phyloP scores from a whole-genome alignment of 2,797 vertebrate species.

The Anisognathus igniventris region DNA sequence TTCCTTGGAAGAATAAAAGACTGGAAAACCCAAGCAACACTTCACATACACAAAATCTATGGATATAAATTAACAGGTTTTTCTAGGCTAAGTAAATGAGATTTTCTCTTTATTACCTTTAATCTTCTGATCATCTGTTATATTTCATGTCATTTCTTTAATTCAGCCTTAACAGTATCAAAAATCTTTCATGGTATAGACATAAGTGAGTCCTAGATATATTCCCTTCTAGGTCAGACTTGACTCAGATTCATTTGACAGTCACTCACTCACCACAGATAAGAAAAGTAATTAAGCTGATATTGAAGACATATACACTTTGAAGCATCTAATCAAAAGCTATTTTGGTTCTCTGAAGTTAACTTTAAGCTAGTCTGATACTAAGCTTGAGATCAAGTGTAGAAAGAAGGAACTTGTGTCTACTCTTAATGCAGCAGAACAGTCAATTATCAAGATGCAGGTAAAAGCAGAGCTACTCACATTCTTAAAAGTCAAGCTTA shows the following conservation, averaged over 20 bases:
- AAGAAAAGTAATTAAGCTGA: not conserved
- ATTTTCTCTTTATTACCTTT: not conserved
- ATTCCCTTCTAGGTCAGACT: not conserved
- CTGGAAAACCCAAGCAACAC: not conserved
- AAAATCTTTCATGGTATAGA: not conserved
- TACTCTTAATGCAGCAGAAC: not conserved
- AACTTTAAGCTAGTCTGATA: not conserved
- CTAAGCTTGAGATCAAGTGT: not conserved
- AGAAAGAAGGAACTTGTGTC: not conserved
- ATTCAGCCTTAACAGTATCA: not conserved
- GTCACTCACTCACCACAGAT: not conserved
- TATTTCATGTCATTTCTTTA: not conserved
- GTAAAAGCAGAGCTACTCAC: not conserved
- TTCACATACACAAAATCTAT: not conserved
- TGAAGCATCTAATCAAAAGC: not conserved
- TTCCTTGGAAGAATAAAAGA: not conserved
- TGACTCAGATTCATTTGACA: not conserved
- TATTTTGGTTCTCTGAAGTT: not conserved
- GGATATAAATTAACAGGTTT: not conserved
- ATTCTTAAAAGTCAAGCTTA: constrained; percentile 3
- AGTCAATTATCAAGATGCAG: not conserved
- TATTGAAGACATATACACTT: not conserved
- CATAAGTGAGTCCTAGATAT: not conserved
- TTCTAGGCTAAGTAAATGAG: not conserved
- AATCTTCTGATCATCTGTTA: not conserved